Percentiles rank a stretch among this genome's conserved stretches.
Evolutionary conservation across 1,140 invertebrate genomes (phyloP).

Genomic region (Bactericera cockerelli): DNA sequence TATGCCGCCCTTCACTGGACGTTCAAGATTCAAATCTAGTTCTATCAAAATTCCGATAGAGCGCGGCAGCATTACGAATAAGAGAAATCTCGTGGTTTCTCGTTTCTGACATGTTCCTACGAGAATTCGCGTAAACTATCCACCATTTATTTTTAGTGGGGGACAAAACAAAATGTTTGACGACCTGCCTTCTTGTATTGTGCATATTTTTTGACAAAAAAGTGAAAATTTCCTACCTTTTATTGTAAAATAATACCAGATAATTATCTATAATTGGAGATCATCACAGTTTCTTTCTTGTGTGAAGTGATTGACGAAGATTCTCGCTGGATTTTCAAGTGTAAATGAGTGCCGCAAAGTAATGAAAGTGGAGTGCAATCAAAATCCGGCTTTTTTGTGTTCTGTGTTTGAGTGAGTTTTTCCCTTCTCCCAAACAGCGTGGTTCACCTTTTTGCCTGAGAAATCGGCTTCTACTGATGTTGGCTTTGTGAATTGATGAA

Average conservation of each 20-base stretch:
- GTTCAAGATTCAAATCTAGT: too few relatives aligned
- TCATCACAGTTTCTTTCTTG: too few relatives aligned
- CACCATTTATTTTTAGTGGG: constrained; percentile 9
- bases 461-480: too few relatives aligned
- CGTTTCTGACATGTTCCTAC: background rate
- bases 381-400: constrained; percentile 6
- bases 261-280: too few relatives aligned
- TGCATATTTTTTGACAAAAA: constrained; percentile 6
- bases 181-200: constrained; percentile 2
- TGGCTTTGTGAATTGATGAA: too few relatives aligned
- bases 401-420: constrained; percentile 2
- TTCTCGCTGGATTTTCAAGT: too few relatives aligned
- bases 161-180: constrained; percentile 3
- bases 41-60: background rate
- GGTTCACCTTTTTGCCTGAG: background rate
- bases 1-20: too few relatives aligned
- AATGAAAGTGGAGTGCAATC: background rate
- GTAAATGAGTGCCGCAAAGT: too few relatives aligned
- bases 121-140: constrained; percentile 7
- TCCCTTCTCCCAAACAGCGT: background rate
- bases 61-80: background rate
- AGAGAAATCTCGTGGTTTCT: background rate
- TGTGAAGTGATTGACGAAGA: too few relatives aligned
- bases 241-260: background rate
- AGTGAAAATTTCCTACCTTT: background rate